phyloP scores from a whole-genome alignment of 2,797 vertebrate genomes.

The Micromesistius poutassou region DNA sequence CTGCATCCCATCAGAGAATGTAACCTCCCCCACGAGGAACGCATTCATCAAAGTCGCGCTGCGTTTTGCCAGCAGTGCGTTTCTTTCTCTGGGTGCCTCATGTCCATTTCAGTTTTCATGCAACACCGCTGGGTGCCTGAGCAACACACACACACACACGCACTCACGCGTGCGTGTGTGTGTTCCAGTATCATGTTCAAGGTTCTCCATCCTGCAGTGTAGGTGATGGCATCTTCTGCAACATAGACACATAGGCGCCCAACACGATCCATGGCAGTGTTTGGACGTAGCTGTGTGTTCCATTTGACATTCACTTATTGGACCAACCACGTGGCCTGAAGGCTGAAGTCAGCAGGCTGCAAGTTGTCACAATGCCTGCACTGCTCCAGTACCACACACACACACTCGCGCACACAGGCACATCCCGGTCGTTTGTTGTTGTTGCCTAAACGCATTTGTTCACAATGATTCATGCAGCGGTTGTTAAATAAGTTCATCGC shows the following conservation, averaged over 20 bases:
- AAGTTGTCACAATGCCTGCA: no score
- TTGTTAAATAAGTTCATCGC: not conserved
- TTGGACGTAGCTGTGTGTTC: not conserved
- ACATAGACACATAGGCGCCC: not conserved
- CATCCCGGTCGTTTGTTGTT: not conserved
- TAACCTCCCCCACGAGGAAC: not conserved
- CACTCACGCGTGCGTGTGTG: no score
- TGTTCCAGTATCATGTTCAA: not conserved
- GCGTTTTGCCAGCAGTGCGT: not conserved
- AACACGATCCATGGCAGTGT: not conserved
- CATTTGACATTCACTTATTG: not conserved
- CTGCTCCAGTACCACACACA: not conserved
- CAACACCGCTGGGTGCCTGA: not conserved
- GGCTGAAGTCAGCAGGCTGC: not conserved
- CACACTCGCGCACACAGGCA: not conserved
- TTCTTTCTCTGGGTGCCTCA: not conserved
- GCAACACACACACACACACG: not conserved
- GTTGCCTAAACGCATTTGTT: not conserved
- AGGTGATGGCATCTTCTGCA: not conserved
- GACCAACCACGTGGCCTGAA: not conserved
- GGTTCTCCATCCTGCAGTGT: not conserved
- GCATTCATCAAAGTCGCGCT: not conserved
- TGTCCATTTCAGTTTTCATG: not conserved
- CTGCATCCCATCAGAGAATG: not conserved
- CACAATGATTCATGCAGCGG: not conserved